A percentile compares a stretch with the other conserved stretches of the same genome.
phyloP scores from a whole-genome alignment of 2,888 invertebrate genomes.

The Lasioglossum vierecki region DNA sequence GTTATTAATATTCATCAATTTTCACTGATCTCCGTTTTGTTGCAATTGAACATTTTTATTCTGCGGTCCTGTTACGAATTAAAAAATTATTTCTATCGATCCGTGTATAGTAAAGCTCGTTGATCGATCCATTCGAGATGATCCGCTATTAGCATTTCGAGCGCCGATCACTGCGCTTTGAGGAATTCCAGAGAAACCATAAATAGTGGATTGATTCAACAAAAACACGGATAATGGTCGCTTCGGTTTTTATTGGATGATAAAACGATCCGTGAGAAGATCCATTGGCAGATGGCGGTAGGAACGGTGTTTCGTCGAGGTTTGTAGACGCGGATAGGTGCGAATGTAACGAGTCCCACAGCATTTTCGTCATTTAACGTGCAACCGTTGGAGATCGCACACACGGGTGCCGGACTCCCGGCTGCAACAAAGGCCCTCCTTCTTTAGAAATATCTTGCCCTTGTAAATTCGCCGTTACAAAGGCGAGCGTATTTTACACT shows the following conservation, averaged over 20 bases:
- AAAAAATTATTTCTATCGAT: not conserved
- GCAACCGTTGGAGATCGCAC: slow-evolving; percentile 29
- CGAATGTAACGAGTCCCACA: slow-evolving; percentile 16
- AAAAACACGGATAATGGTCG: not conserved
- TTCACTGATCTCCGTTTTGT: not conserved
- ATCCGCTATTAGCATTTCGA: not conserved
- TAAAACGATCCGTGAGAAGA: not conserved
- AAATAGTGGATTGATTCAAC: not conserved
- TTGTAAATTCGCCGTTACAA: slow-evolving; percentile 48
- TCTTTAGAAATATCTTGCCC: slow-evolving; percentile 55
- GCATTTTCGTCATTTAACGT: slow-evolving; percentile 33
- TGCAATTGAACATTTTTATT: not conserved
- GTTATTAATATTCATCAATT: not conserved
- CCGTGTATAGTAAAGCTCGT: not conserved
- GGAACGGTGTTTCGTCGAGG: not conserved
- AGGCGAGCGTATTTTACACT: slow-evolving; percentile 48
- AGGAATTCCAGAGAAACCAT: not conserved
- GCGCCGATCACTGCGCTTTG: not conserved
- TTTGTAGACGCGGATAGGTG: not conserved
- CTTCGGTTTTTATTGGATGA: not conserved
- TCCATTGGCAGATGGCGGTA: slow-evolving; percentile 38
- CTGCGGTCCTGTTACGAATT: not conserved
- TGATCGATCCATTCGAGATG: not conserved
- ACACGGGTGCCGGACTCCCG: not conserved
- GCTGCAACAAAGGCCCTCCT: slow-evolving; percentile 34